These are phyloP conservation scores for Siderastrea radians DNA, from an alignment of 92 coral and sea anemone species.

Conservation along the genomic window DNA sequence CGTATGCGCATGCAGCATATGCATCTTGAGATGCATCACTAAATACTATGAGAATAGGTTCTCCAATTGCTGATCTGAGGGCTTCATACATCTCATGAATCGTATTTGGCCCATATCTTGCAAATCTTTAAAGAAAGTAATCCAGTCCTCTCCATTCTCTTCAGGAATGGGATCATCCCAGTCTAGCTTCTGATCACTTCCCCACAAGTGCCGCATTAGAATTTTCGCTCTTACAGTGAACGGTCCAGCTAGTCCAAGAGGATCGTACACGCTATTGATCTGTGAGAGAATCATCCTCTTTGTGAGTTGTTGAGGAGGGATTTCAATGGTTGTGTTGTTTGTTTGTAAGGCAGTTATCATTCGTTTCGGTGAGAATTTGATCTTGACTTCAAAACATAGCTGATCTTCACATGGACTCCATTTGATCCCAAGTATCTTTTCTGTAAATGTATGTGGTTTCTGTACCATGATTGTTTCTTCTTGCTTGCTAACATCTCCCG, in stretches of 20 bases:
- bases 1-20: conserved; percentile 74
- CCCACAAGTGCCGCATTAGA: conserved; percentile 71
- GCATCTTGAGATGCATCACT: conserved; percentile 76
- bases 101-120: conserved; percentile 51
- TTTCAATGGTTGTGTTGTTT: conserved; percentile 14
- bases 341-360: conserved; percentile 6
- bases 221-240: conserved; percentile 78
- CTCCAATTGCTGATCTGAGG: conserved; percentile 47
- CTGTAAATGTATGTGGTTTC: conserved; percentile 32
- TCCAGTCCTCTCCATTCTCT: conserved; percentile 48
- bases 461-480: conserved; percentile 32
- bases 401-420: conserved; percentile 50
- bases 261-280: conserved; percentile 77
- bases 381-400: conserved; percentile 58
- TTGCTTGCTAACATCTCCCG: conserved; percentile 25
- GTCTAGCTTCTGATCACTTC: neutral
- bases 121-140: conserved; percentile 59
- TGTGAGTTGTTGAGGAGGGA: conserved; percentile 54
- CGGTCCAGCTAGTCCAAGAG: conserved; percentile 75
- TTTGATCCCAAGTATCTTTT: conserved; percentile 61
- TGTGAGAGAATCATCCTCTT: conserved; percentile 75
- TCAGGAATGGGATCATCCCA: conserved; percentile 58
- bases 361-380: conserved; percentile 61
- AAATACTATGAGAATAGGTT: conserved; percentile 64
- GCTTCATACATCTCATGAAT: conserved; percentile 70